A percentile compares a stretch with the other conserved stretches of the same genome.
These are phyloP conservation scores for Eupsilia transversa DNA, from an alignment of 2,888 invertebrate genomes.

Conservation along the genomic window DNA sequence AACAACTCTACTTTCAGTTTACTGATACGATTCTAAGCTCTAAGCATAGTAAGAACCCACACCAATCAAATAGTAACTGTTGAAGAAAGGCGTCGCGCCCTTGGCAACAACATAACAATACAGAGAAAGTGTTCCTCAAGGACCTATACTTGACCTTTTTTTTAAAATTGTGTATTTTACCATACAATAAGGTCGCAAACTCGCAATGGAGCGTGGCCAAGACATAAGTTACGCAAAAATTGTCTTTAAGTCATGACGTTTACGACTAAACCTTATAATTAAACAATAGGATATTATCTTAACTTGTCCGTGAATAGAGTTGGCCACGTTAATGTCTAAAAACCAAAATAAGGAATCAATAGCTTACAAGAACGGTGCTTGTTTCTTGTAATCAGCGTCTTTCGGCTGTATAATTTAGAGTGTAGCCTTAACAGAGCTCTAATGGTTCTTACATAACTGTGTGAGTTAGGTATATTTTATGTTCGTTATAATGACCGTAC, in stretches of 20 bases:
- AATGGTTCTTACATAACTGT: conserved; percentile 25
- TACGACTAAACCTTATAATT: not conserved
- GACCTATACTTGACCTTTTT: conserved; percentile 21
- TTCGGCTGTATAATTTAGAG: conserved; percentile 22
- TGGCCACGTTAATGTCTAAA: not conserved
- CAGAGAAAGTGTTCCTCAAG: conserved; percentile 33
- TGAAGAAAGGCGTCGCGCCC: not conserved
- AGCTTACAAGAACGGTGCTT: not conserved
- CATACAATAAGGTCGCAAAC: not conserved
- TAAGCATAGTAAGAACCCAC: not conserved
- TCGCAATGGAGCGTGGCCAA: not conserved
- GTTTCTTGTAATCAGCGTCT: conserved; percentile 4
- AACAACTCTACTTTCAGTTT: conserved; percentile 2
- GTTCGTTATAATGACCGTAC: conserved; percentile 25
- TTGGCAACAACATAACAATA: conserved; percentile 13
- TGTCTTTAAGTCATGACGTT: not conserved
- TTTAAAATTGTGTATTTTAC: not conserved
- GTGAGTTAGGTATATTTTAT: conserved; percentile 41
- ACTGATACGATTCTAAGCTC: not conserved
- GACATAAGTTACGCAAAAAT: too few species aligned
- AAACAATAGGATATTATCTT: conserved; percentile 9
- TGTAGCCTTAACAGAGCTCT: conserved; percentile 18
- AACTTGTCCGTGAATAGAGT: not conserved
- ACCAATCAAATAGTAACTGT: conserved; percentile 7
- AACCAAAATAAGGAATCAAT: not conserved